phyloP scores from a whole-genome alignment of 1,140 invertebrate species.

The Colletes gigas region DNA sequence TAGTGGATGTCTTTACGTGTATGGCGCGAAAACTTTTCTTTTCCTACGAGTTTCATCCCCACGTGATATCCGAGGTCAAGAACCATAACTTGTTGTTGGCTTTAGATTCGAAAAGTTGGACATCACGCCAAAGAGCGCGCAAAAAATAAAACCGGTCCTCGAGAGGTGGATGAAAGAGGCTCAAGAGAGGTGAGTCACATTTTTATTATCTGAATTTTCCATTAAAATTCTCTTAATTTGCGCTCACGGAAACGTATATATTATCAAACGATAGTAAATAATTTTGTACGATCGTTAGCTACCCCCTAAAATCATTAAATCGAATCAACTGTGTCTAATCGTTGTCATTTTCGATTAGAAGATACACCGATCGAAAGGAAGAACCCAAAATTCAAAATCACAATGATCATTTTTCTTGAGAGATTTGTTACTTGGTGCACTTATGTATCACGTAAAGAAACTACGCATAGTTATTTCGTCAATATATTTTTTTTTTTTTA shows the following conservation, averaged over 20 bases:
- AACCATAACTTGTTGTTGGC: conserved; percentile 65
- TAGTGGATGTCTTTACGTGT: conserved; percentile 42
- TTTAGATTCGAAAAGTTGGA: conserved; percentile 99
- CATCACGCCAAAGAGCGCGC: conserved; percentile 99
- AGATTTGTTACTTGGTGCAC: no score
- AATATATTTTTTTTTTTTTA: no score
- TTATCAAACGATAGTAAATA: no score
- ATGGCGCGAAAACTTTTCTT: conserved; percentile 29
- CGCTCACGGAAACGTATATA: background rate
- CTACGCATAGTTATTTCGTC: no score
- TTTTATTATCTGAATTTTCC: background rate
- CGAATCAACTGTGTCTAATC: no score
- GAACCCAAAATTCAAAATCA: no score
- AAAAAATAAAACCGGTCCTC: conserved; percentile 99
- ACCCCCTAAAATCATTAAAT: no score
- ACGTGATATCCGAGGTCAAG: background rate
- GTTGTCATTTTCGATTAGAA: no score
- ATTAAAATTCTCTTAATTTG: background rate
- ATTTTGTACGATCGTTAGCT: no score
- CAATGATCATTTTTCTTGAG: no score
- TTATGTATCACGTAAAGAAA: no score
- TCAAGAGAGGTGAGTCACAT: conserved; percentile 91
- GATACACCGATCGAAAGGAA: no score
- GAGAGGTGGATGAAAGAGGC: conserved; percentile 99
- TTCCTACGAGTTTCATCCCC: conserved; percentile 1